These are phyloP conservation scores for Aphaenogaster rudis DNA, from an alignment of 1,140 invertebrate species.

Conservation along the genomic window DNA sequence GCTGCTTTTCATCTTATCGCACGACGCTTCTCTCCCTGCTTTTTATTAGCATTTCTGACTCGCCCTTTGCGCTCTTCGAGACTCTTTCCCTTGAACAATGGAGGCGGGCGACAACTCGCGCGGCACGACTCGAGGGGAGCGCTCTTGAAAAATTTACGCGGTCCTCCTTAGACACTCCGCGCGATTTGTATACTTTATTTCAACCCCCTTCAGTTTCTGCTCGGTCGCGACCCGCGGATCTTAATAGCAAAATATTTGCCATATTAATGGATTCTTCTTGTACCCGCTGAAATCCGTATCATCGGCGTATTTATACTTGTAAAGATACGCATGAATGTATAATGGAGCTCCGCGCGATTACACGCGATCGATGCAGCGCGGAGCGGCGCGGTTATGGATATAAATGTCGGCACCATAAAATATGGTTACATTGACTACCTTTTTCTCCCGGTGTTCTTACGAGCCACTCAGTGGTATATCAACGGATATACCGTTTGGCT, in stretches of 20 bases:
- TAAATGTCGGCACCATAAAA: slow-evolving; percentile 66
- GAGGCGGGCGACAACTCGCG: not conserved
- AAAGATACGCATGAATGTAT: not conserved
- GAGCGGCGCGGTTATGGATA: slow-evolving; percentile 30
- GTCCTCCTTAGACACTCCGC: slow-evolving; percentile 32
- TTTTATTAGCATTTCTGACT: slow-evolving; percentile 57
- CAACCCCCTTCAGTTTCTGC: not conserved
- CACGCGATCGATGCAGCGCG: slow-evolving; percentile 57
- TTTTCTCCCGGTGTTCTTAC: slow-evolving; percentile 61
- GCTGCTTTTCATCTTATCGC: slow-evolving; percentile 73
- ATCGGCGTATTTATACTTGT: slow-evolving; percentile 45
- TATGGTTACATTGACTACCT: slow-evolving; percentile 70
- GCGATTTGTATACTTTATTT: slow-evolving; percentile 61
- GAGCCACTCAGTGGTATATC: slow-evolving; percentile 41
- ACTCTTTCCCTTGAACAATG: slow-evolving; percentile 22
- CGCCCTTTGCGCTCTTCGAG: slow-evolving; percentile 27
- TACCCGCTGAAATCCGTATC: slow-evolving; percentile 43
- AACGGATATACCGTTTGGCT: slow-evolving; percentile 44
- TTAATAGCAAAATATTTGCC: slow-evolving; percentile 61
- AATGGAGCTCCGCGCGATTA: slow-evolving; percentile 31
- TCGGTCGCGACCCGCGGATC: not conserved
- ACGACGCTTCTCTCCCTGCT: slow-evolving; percentile 39
- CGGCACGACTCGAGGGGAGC: slow-evolving; percentile 30
- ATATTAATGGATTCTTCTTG: slow-evolving; percentile 62
- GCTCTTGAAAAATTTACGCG: slow-evolving; percentile 49